Evolutionary conservation across 1,140 invertebrate genomes (phyloP), one percentile per base, ranked within the genome.

Genomic region (Pomacea maculata): DNA sequence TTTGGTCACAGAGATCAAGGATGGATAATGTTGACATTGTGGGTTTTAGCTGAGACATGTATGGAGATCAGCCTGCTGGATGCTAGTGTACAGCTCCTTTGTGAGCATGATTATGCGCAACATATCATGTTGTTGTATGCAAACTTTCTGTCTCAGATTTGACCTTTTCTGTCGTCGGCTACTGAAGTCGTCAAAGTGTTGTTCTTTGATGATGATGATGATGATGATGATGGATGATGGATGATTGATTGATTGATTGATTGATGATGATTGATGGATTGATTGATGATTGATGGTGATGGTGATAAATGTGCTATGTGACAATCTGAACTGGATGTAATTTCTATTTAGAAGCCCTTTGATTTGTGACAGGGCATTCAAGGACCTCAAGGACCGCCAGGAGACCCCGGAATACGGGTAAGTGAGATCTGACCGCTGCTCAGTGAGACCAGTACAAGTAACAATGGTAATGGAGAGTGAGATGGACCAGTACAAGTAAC

Each of bases 401-500:
- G 80, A 65, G 21, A 21, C 21, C 67, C 81, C 17, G 81, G 81
- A 15, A 21, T 63, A 75, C 70, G 17, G 75, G 82, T 79, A 78
- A 21, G 34, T 8, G 57, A 45, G 34, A 45, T 45, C 6, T 45
- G 34, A 45, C 34, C 6, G 34, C 34, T 45, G 34, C 2, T 45
- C 34, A 45, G 34, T 45, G 34, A 45, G 34, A 45, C 34, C 34
- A 45, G 34, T 45, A 45, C 3, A 45, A 4, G 5, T 45, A n/a
- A n/a, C n/a, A n/a, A n/a, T n/a, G n/a, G n/a, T n/a, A n/a, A n/a
- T n/a, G n/a, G n/a, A n/a, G n/a, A n/a, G n/a, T n/a, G n/a, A n/a
- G n/a, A n/a, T n/a, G n/a, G 34, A 45, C 34, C 34, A 45, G 34
- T 45, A 45, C 1, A 45, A 2, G 5, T 45, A 45, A 45, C 5